A percentile compares a stretch with the other conserved stretches of the same genome.
These are phyloP conservation scores for Flexamia atlantica DNA, from an alignment of 2,888 invertebrate species.

Conservation along the genomic window DNA sequence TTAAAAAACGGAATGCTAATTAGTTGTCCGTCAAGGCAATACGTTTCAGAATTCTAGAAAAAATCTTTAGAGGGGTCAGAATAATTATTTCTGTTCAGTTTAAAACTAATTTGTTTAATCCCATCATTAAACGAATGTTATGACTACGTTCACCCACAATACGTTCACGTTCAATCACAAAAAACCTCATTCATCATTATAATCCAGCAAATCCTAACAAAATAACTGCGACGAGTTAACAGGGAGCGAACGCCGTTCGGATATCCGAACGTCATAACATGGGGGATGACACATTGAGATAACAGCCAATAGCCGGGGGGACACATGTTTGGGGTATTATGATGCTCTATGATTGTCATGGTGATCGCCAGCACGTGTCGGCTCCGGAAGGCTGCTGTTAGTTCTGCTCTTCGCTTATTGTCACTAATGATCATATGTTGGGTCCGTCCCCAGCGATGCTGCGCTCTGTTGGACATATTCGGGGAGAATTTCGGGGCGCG, in stretches of 20 bases:
- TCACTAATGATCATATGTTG: constrained; percentile 17
- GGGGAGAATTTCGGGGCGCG: no score
- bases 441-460: background rate
- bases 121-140: no score
- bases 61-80: no score
- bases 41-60: no score
- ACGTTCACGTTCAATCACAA: no score
- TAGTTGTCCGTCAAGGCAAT: no score
- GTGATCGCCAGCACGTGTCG: constrained; percentile 20
- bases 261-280: constrained; percentile 25
- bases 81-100: no score
- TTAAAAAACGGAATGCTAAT: no score
- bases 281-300: constrained; percentile 22
- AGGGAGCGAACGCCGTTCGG: background rate
- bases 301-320: background rate
- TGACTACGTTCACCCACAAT: no score
- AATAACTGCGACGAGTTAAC: background rate
- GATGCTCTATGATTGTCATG: constrained; percentile 50
- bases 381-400: constrained; percentile 18
- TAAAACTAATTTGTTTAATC: no score
- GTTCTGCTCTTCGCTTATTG: constrained; percentile 17
- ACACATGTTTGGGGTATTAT: constrained; percentile 34
- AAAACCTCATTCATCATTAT: background rate
- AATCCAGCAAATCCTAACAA: constrained; percentile 38
- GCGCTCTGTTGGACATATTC: no score